phyloP scores from a whole-genome alignment of 1,140 invertebrate species.

The Prorops nasuta region DNA sequence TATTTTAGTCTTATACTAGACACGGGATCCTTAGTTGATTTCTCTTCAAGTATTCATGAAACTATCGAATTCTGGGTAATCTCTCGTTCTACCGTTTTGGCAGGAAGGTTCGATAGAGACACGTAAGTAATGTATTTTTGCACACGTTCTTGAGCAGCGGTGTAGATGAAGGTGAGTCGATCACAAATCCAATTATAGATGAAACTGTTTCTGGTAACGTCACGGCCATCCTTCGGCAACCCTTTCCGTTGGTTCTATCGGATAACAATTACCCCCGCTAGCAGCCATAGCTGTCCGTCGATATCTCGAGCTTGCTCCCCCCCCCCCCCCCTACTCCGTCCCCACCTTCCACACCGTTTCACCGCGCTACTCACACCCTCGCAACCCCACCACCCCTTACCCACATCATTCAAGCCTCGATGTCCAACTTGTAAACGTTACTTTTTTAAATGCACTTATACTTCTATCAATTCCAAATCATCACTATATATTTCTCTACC shows the following conservation, averaged over 20 bases:
- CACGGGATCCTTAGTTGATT: too few relatives aligned
- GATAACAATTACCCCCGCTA: slow-evolving; percentile 19
- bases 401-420: too few relatives aligned
- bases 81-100: background rate
- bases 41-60: background rate
- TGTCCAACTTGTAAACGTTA: too few relatives aligned
- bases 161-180: slow-evolving; percentile 10
- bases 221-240: slow-evolving; percentile 16
- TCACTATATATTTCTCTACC: too few relatives aligned
- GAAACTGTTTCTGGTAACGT: slow-evolving; percentile 28
- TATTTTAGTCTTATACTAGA: too few relatives aligned
- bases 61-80: background rate
- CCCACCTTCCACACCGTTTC: slow-evolving; percentile 15
- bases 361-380: slow-evolving; percentile 13
- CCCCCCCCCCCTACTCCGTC: too few relatives aligned
- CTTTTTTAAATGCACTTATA: too few relatives aligned
- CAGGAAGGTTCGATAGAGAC: slow-evolving; percentile 4
- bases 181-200: slow-evolving; percentile 35
- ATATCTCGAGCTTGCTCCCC: slow-evolving; percentile 25
- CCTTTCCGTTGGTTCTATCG: slow-evolving; percentile 16
- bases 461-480: too few relatives aligned
- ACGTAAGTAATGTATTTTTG: slow-evolving; percentile 25
- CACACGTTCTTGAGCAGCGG: slow-evolving; percentile 1
- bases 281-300: slow-evolving; percentile 12
- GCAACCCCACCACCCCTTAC: too few relatives aligned